Percentiles rank a stretch among this genome's conserved stretches.
These are phyloP conservation scores for Holothuria glaberrima DNA, from an alignment of 35 echinoderm and acorn worm genomes.

Conservation along the genomic window DNA sequence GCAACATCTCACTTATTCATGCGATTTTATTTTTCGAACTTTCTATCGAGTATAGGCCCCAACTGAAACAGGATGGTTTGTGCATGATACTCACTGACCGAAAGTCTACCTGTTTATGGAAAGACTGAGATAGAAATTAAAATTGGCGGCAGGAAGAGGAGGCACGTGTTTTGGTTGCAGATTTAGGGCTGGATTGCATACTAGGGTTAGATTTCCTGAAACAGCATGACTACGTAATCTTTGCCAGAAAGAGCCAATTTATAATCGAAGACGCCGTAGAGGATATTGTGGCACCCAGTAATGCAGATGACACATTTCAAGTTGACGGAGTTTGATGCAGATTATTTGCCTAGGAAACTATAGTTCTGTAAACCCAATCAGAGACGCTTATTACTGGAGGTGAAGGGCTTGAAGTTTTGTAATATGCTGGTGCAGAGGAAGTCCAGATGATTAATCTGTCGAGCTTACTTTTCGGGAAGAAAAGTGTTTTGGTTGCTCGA, in stretches of 20 bases:
- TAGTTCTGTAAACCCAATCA: neutral
- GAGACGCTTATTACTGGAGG: slow-evolving; percentile 6
- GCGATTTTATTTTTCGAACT: neutral
- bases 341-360: neutral
- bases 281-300: neutral
- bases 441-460: neutral
- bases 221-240: neutral
- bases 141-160: slow-evolving; percentile 1
- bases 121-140: neutral
- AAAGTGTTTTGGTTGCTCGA: slow-evolving; percentile 4
- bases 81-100: slow-evolving; percentile 12
- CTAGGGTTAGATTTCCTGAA: slow-evolving; percentile 28
- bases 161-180: slow-evolving; percentile 12
- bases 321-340: neutral
- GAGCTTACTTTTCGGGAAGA: neutral
- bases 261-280: neutral
- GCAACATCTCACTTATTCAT: slow-evolving; percentile 15
- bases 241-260: neutral
- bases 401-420: slow-evolving; percentile 18
- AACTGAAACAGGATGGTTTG: too few species aligned
- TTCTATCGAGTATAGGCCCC: neutral
- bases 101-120: neutral
- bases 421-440: neutral
- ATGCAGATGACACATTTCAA: neutral
- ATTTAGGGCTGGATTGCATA: slow-evolving; percentile 13